Evolutionary conservation across 2,888 invertebrate species (phyloP), one percentile per base, ranked within the genome.

Genomic region (Plebejus melissa): DNA sequence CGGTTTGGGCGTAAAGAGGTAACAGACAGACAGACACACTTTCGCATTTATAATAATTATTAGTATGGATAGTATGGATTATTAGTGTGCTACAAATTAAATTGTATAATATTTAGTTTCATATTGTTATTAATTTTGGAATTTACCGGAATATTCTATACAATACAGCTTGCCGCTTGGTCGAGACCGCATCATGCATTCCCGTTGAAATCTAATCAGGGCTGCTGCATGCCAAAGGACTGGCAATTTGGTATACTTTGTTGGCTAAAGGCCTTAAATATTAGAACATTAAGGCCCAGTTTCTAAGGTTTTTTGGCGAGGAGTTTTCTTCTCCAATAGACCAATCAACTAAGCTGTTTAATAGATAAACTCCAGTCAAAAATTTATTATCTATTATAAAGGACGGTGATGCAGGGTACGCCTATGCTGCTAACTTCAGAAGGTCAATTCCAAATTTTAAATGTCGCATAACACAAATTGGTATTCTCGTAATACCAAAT

Each of bases 171-270:
- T 36, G 5, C 58, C 28, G 65, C 65, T 60, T 28, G 60, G 60
- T 60, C 65, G 32, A 50, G 32, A 50, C 54, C 41, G 28, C 71
- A 71, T 71, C 71, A 22, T 70, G 71, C 54, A 54, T 72, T 50
- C 54, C 28, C 11, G 22, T 41, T 46, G 71, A 32, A 72, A 50
- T 72, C 50, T 50, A 46, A 50, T 72, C 72, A 72, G 72, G 72
- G 54, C 72, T 72, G 72, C 50, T 54, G 50, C 50, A 54, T 13
- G 22, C 65, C 32, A 65, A 32, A 65, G 32, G 28, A 32, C 13
- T 32, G 32, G 32, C 65, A 65, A 65, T 65, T 65, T 32, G 65
- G 32, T 65, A 32, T 13, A 32, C 65, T 22, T 60, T 65, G 65
- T 50, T 50, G 50, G 13, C 50, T 13, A 50, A 50, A 50, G 16